Evolutionary conservation across 2,888 invertebrate species (phyloP).

Genomic region (Ophion slaviceki): DNA sequence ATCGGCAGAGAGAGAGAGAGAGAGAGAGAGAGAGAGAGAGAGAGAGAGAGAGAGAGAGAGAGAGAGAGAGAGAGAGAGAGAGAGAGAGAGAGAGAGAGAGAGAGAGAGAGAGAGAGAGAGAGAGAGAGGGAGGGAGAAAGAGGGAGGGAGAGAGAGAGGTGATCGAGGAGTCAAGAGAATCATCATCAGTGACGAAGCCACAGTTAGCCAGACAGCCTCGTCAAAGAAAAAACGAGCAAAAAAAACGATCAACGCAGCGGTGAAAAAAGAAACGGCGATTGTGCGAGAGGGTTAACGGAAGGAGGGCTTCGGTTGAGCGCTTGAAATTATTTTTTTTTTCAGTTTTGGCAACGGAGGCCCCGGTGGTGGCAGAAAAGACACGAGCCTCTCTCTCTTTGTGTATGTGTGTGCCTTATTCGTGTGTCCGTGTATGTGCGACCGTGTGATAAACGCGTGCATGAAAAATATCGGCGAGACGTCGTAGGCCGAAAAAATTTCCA

Average conservation of each 20-base stretch:
- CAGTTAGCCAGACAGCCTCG: conserved; percentile 41
- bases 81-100: conserved; percentile 38
- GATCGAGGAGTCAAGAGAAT: conserved; percentile 62
- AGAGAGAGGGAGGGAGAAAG: conserved; percentile 42
- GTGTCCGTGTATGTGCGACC: conserved; percentile 10
- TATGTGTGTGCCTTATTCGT: not conserved
- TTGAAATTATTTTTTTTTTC: conserved; percentile 11
- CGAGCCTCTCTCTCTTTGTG: conserved; percentile 13
- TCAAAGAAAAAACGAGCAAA: conserved; percentile 43
- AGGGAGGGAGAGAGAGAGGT: conserved; percentile 37
- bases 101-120: conserved; percentile 35
- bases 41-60: conserved; percentile 36
- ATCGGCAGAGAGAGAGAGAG: conserved; percentile 44
- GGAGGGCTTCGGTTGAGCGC: conserved; percentile 21
- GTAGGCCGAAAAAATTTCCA: conserved; percentile 2
- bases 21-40: conserved; percentile 35
- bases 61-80: conserved; percentile 25
- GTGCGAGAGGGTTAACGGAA: conserved; percentile 28
- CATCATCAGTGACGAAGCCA: conserved; percentile 41
- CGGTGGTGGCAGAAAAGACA: conserved; percentile 45
- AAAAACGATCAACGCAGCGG: conserved; percentile 22
- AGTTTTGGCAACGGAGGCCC: conserved; percentile 31
- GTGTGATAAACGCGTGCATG: conserved; percentile 23
- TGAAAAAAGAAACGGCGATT: conserved; percentile 3
- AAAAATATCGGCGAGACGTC: conserved; percentile 15